These are phyloP conservation scores for Anser brachyrhynchus DNA, from an alignment of 2,113 vertebrate species.

Conservation along the genomic window DNA sequence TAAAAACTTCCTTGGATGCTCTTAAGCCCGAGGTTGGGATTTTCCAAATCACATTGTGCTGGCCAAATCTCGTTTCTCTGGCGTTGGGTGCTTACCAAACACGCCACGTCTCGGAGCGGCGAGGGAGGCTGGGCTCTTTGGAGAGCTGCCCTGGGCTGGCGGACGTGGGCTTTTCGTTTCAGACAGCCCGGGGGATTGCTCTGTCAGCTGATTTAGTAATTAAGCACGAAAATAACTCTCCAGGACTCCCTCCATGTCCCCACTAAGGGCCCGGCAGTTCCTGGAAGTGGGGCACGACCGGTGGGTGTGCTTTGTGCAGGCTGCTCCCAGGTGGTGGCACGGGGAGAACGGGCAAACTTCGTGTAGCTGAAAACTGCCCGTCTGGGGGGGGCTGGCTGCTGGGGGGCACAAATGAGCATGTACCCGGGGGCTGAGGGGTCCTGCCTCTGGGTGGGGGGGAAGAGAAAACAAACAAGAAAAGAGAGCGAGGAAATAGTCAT, in stretches of 20 bases:
- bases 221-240: background rate
- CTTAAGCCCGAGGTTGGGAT: background rate
- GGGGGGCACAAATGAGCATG: background rate
- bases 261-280: background rate
- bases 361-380: background rate
- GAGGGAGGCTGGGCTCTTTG: background rate
- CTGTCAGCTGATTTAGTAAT: background rate
- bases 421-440: background rate
- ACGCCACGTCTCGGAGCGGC: background rate
- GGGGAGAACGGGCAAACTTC: background rate
- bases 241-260: background rate
- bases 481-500: background rate
- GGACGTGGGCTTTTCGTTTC: background rate
- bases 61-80: background rate
- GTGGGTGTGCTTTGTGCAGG: background rate
- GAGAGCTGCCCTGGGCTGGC: background rate
- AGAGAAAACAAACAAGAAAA: background rate
- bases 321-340: background rate
- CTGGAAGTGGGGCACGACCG: background rate
- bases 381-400: background rate
- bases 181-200: background rate
- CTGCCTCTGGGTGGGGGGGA: background rate
- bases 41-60: background rate
- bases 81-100: background rate
- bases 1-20: background rate